Percentiles rank a stretch among this genome's conserved stretches.
phyloP scores from a whole-genome alignment of 2,797 vertebrate species.

The Poecilia picta region DNA sequence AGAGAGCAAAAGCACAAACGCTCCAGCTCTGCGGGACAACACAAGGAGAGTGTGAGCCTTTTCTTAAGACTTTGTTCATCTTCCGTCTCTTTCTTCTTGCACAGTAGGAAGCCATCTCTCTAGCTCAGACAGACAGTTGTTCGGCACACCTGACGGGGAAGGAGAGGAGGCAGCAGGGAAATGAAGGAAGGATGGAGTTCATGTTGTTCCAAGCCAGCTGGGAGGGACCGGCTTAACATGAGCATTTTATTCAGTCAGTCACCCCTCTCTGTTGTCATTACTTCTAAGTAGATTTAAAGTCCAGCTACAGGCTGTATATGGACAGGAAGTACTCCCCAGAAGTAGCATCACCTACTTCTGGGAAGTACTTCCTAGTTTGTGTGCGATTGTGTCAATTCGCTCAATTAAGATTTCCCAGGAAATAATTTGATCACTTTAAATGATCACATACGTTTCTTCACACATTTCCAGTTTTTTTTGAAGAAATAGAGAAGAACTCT shows the following conservation, averaged over 20 bases:
- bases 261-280: constrained; percentile 51
- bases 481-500: not conserved
- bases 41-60: constrained; percentile 36
- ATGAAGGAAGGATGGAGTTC: constrained; percentile 54
- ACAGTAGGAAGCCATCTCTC: constrained; percentile 56
- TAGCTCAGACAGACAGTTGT: constrained; percentile 55
- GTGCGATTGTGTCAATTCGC: not conserved
- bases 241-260: constrained; percentile 64
- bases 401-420: not conserved
- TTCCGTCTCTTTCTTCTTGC: constrained; percentile 51
- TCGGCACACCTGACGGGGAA: constrained; percentile 62
- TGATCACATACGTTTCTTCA: not conserved
- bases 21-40: constrained; percentile 47
- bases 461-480: not conserved
- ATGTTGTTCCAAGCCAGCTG: constrained; percentile 38
- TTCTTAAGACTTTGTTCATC: constrained; percentile 61
- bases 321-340: too few relatives aligned
- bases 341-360: constrained; percentile 40
- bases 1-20: constrained; percentile 56
- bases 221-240: constrained; percentile 54
- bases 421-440: not conserved
- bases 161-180: constrained; percentile 48
- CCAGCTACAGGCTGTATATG: constrained; percentile 10
- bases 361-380: constrained; percentile 26
- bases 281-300: constrained; percentile 56